These are phyloP conservation scores for Gnatocerus cornutus DNA, from an alignment of 2,888 invertebrate species.

Conservation along the genomic window DNA sequence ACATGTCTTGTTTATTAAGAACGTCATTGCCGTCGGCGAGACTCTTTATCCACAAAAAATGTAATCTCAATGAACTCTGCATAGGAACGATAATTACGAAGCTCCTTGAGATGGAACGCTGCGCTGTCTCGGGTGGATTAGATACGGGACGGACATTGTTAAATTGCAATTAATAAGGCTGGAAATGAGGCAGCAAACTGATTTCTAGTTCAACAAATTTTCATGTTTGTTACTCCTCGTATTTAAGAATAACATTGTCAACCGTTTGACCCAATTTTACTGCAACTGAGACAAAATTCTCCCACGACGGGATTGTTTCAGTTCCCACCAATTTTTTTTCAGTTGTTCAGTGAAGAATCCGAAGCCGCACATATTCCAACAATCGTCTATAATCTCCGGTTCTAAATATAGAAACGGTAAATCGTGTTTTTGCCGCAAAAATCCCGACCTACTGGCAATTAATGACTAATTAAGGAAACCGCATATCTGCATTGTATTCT, in stretches of 20 bases:
- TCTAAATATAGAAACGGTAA: constrained; percentile 39
- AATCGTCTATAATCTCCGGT: constrained; percentile 10
- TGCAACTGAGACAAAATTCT: background rate
- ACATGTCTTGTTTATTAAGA: background rate
- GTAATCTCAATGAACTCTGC: constrained; percentile 2
- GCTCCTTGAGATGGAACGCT: background rate
- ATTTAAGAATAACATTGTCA: background rate
- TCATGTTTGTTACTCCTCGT: no score
- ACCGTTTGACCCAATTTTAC: background rate
- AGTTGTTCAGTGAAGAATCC: background rate
- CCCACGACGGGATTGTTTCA: background rate
- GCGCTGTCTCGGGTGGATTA: no score
- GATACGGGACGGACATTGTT: background rate
- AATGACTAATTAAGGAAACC: constrained; percentile 32
- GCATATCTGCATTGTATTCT: constrained; percentile 30
- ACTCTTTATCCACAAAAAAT: background rate
- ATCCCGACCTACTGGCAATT: constrained; percentile 37
- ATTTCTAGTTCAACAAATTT: no score
- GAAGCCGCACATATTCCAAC: background rate
- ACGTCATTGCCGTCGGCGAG: background rate
- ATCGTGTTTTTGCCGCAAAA: constrained; percentile 26
- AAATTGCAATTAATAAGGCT: background rate
- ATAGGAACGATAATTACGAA: background rate
- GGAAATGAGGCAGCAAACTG: no score
- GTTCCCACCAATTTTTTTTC: background rate